Evolutionary conservation across 2,797 vertebrate species (phyloP), one percentile per base, ranked within the genome.

Genomic region (Benthosema pterotum): DNA sequence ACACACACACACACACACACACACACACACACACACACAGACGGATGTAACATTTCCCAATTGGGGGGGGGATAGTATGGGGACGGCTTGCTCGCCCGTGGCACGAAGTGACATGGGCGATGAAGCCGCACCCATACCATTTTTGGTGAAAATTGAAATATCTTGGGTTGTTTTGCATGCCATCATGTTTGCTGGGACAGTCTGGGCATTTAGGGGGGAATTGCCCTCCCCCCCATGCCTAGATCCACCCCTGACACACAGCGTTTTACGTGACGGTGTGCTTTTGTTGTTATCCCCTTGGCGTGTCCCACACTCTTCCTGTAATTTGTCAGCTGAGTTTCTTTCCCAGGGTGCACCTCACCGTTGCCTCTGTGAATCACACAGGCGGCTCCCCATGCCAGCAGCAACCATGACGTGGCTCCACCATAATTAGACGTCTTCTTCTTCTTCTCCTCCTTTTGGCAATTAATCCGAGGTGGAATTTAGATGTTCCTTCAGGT

Each of bases 381-480:
- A 74, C 74, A 38, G 62, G 80, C 81, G 75, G 65, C 74, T 78
- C 56, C n/a, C n/a, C n/a, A n/a, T 7, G 70, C 79, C 79, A 80
- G 69, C 71, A 78, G 69, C 84, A n/a, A 71, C 74, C 72, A 86
- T 88, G 87, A 88, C 80, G 71, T 87, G 65, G 51, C 60, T 77
- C 59, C n/a, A n/a, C 60, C 62, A 60, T 88, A 91, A 90, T 86
- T 86, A 83, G 78, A 72, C 70, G 75, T 79, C 69, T 84, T 87
- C 80, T 86, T 84, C 5, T 9, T 74, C 83, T 65, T 57, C 83
- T 87, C 80, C 85, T 84, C 5, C 32, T 74, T 84, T 65, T 57
- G 65, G 82, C 89, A 83, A 86, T 89, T 89, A 86, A 87, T 83
- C 78, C 83, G 82, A 88, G 81, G 80, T 86, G 82, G 88, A 81